Base-by-base conservation (phyloP, 2,888 invertebrate genomes). In the Hypercompe scribonia region DNA sequence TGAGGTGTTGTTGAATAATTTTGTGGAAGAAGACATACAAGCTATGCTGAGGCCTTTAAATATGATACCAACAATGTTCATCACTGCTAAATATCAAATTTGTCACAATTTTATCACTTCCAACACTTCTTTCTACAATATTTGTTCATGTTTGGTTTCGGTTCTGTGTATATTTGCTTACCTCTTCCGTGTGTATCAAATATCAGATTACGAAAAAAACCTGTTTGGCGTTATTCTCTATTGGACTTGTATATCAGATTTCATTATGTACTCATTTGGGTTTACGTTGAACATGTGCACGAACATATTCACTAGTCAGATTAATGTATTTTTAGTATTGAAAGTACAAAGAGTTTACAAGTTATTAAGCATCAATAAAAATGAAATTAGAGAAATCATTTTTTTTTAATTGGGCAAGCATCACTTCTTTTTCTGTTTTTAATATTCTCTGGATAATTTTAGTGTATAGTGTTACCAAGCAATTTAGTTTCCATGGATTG, bases 61-160 rank as follows among this genome's bases (percentile, higher is more conserved):
- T 5, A 11, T 65, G 15, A 65, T 65, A n/a, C 65, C 65, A 42
- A 39, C 7, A 28, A 39, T 65, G 11, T 39, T 39, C 39, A n/a
- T 65, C 36, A 28, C 36, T 15, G 34, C 65, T 15, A 39, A 65
- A 65, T 65, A 65, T 65, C 24, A 65, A 65, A 65, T 65, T 28
- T 15, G n/a, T 42, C 15, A 65, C 65, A 65, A 65, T 39, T 65
- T 65, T 28, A 65, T 65, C 24, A 39, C 65, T 39, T 65, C 15
- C 1, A 65, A 65, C 15, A 42, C n/a, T 65, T 18, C 1, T 34
- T 34, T 65, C 0, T 65, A 65, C n/a, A 65, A 65, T n/a, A 28
- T 65, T 28, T 39, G 33, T 24, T 11, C 64, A 33, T 24, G 15
- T 65, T 34, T 36, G 24, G n/a, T 5, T 34, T 34, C 36, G 24